phyloP scores from a whole-genome alignment of 2,888 invertebrate species.

The Catocala fraxini region DNA sequence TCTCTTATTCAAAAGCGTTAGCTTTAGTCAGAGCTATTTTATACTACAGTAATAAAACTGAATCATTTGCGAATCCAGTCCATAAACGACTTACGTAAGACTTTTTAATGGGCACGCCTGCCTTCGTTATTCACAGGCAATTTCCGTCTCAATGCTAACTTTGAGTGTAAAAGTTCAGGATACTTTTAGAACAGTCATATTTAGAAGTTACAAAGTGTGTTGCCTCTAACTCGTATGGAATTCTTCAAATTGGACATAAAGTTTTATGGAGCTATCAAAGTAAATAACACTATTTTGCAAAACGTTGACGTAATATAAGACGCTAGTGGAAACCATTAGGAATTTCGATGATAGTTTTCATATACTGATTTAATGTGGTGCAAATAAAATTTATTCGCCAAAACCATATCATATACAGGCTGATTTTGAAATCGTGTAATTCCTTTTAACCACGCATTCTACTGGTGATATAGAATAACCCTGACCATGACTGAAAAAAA shows the following conservation, averaged over 20 bases:
- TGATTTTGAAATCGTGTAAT: no score
- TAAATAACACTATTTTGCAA: not conserved
- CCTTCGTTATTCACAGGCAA: constrained; percentile 6
- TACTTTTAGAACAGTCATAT: not conserved
- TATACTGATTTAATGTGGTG: no score
- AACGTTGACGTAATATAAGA: not conserved
- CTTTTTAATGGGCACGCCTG: constrained; percentile 15
- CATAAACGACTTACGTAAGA: constrained; percentile 7
- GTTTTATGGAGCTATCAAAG: constrained; percentile 2
- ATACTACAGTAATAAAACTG: constrained; percentile 29
- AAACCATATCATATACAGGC: no score
- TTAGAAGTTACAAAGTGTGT: not conserved
- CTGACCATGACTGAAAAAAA: no score
- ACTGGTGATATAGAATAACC: no score
- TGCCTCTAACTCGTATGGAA: not conserved
- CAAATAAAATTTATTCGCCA: no score
- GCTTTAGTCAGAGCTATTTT: constrained; percentile 22
- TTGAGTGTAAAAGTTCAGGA: not conserved
- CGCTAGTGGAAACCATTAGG: not conserved
- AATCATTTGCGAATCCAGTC: constrained; percentile 27
- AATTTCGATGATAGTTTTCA: not conserved
- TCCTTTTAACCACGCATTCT: no score
- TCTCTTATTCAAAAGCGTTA: constrained; percentile 6
- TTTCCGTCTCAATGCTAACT: not conserved
- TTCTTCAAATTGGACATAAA: not conserved